Percentiles rank a stretch among this genome's conserved stretches.
Conservation (phyloP, 2,888 invertebrate genomes). For the Athalia cordata region DNA sequence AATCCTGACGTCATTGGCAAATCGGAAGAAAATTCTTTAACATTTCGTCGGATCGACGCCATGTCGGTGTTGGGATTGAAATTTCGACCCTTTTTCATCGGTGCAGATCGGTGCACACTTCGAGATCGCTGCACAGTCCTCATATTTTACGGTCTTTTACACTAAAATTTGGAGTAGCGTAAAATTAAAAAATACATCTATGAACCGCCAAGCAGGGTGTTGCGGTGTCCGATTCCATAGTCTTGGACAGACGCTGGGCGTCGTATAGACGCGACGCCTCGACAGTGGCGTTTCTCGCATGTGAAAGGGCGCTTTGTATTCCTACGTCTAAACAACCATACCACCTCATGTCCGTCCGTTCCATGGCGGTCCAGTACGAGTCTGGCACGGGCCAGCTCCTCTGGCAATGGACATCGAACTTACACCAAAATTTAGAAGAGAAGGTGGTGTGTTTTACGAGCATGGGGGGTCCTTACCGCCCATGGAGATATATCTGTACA, state of each 20-base stretch:
- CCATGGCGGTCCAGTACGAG: conserved; percentile 65
- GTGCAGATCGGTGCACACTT: conserved; percentile 54
- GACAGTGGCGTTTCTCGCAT: conserved; percentile 47
- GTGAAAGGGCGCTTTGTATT: conserved; percentile 69
- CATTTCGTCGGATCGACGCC: no score
- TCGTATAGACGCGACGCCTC: conserved; percentile 53
- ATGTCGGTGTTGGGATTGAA: background rate
- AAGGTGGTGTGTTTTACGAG: conserved; percentile 49
- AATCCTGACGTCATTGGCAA: conserved; percentile 36
- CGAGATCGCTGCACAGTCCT: conserved; percentile 60
- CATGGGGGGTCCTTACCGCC: conserved; percentile 68
- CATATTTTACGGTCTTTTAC: conserved; percentile 6
- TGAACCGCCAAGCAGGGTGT: conserved; percentile 30
- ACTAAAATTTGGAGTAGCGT: conserved; percentile 31
- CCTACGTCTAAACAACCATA: conserved; percentile 58
- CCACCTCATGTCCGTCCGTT: conserved; percentile 50
- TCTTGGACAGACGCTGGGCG: conserved; percentile 42
- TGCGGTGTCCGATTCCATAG: conserved; percentile 69
- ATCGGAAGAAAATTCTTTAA: conserved; percentile 7
- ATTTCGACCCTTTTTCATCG: background rate
- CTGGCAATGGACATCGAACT: conserved; percentile 29
- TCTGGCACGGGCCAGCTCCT: conserved; percentile 30
- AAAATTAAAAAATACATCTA: conserved; percentile 11
- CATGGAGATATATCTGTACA: conserved; percentile 55
- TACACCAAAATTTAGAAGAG: conserved; percentile 36